Evolutionary conservation across 2,888 invertebrate species (phyloP), one percentile per base, ranked within the genome.

Genomic region (Drosophila yooni): DNA sequence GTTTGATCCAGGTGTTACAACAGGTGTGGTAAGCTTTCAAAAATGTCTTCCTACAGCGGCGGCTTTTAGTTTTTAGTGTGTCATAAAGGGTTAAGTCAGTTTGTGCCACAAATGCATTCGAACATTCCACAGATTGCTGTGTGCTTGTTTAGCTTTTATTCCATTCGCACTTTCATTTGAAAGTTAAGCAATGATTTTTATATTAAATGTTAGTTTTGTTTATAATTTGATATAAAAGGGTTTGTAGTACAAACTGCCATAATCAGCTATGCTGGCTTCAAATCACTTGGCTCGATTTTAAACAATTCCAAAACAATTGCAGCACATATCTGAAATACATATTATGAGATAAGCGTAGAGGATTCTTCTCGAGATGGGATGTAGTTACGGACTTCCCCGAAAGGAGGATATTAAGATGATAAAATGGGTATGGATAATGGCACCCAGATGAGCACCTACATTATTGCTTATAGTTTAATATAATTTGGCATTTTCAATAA

Each of bases 1-100:
- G 31, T 25, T 43, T 34, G 13, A 33, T 33, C 61, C 27, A 33
- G 34, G 36, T 57, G 54, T 31, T 15, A 13, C 46, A 70, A 15
- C 63, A 73, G 73, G 63, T 77, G 62, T 59, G 58, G 50, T n/a
- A 29, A 34, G 25, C 33, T 33, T 33, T 27, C 21, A 13, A 38
- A 65, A 68, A 68, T 56, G 54, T 50, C 67, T 69, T 54, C 70
- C 33, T 56, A 51, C 56, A 68, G 25, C 50, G 68, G n/a, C 40
- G 40, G 11, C 38, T 43, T 50, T 57, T 70, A 68, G 56, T 51
- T 57, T 68, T 68, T 70, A 69, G 33, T 34, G 29, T 33, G 48
- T 27, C 27, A 38, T n/a, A 56, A 38, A n/a, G 15, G 31, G 43
- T 57, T 57, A 31, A 15, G 6, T 57, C 31, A 21, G 5, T 56